Evolutionary conservation across 2,113 vertebrate species (phyloP).

Genomic region (Ivindomyrus marchei): DNA sequence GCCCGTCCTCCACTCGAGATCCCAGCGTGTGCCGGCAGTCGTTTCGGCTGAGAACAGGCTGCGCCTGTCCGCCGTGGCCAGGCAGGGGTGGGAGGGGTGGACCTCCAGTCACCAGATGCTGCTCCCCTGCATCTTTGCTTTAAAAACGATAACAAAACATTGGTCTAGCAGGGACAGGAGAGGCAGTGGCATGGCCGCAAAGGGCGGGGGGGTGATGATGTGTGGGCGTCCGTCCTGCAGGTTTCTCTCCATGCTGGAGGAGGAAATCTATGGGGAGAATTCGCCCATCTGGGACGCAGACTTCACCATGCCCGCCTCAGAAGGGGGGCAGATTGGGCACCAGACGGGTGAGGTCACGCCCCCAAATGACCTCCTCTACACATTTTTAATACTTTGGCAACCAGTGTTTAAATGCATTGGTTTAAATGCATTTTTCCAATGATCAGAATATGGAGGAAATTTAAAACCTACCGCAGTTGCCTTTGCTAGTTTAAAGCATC

Average conservation of each 20-base stretch:
- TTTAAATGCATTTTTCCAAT: background rate
- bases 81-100: background rate
- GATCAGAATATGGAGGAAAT: background rate
- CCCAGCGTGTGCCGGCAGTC: background rate
- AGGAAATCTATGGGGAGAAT: conserved; percentile 95
- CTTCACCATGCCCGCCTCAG: conserved; percentile 82
- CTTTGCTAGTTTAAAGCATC: background rate
- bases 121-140: background rate
- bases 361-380: background rate
- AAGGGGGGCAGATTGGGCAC: conserved; percentile 79
- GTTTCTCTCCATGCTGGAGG: conserved; percentile 98
- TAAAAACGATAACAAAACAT: background rate
- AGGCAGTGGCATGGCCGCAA: background rate
- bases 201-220: background rate
- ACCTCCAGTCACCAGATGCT: background rate
- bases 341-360: conserved; percentile 68
- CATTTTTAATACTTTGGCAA: background rate
- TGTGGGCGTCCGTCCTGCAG: conserved; percentile 45
- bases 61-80: background rate
- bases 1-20: background rate
- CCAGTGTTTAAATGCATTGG: background rate
- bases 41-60: background rate
- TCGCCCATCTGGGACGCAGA: conserved; percentile 96
- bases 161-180: background rate
- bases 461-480: background rate